A percentile compares a stretch with the other conserved stretches of the same genome.
Evolutionary conservation across 2,797 vertebrate species (phyloP).

Genomic region (Masticophis lateralis): DNA sequence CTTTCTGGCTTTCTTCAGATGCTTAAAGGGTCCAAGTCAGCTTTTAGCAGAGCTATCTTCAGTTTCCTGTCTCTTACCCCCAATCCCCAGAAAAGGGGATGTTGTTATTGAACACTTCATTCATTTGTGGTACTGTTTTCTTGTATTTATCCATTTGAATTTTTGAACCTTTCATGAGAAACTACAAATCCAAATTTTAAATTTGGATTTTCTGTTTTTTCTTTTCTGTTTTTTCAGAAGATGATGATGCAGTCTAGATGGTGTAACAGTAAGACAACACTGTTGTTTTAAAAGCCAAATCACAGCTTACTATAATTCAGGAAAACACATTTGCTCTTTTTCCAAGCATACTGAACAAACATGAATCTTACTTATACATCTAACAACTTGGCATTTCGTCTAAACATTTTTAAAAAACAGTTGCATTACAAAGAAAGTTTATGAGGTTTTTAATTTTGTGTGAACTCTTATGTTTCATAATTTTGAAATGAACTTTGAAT

Average conservation of each 20-base stretch:
- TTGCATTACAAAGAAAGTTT: not conserved
- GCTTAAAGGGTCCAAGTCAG: not conserved
- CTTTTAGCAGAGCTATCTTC: not conserved
- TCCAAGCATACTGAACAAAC: conserved; percentile 63
- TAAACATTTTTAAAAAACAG: conserved; percentile 35
- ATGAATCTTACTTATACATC: conserved; percentile 57
- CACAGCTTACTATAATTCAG: conserved; percentile 50
- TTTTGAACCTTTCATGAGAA: not conserved
- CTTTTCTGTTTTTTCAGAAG: not conserved
- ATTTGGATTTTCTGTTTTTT: conserved; percentile 3
- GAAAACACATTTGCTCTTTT: conserved; percentile 67
- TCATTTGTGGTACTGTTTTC: not conserved
- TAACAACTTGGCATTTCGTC: conserved; percentile 56
- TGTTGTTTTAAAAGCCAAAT: conserved; percentile 50
- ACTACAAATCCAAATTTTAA: conserved; percentile 14
- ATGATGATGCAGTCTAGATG: conserved; percentile 31
- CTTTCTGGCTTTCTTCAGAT: not conserved
- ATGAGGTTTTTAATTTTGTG: not conserved
- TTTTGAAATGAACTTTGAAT: not conserved
- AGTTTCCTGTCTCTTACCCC: not conserved
- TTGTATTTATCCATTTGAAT: not conserved
- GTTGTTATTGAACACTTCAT: not conserved
- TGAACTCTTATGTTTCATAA: not conserved
- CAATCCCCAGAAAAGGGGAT: not conserved
- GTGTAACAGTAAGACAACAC: conserved; percentile 47